Evolutionary conservation across 2,113 vertebrate genomes (phyloP).

Genomic region (Hippocampus comes): DNA sequence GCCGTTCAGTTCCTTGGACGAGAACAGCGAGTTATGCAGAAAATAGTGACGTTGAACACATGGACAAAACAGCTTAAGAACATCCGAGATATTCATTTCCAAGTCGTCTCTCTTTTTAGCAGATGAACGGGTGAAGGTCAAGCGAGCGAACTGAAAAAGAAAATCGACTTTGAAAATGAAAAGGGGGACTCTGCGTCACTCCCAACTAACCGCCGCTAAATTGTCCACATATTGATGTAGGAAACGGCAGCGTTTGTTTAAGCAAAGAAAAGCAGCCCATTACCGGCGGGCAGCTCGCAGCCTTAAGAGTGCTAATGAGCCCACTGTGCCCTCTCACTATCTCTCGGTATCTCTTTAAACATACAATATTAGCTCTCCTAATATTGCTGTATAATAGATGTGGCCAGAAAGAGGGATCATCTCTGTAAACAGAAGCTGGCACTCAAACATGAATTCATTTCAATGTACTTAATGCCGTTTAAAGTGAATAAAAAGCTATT

Average conservation of each 20-base stretch:
- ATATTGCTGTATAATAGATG: constrained; percentile 21
- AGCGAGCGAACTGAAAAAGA: not conserved
- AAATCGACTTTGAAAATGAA: constrained; percentile 1
- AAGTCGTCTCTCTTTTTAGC: not conserved
- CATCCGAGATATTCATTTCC: not conserved
- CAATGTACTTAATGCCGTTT: constrained; percentile 13
- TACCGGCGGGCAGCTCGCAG: constrained; percentile 41
- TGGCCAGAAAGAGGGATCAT: constrained; percentile 34
- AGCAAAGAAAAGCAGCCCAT: constrained; percentile 38
- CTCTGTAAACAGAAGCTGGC: constrained; percentile 41
- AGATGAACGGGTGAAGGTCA: constrained; percentile 2
- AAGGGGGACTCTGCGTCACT: constrained; percentile 8
- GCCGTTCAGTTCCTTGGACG: no score
- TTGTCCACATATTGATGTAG: constrained; percentile 36
- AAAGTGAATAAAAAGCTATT: constrained; percentile 1
- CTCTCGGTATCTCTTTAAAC: constrained; percentile 55
- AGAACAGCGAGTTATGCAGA: no score
- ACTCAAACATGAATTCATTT: constrained; percentile 23
- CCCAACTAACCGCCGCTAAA: constrained; percentile 25
- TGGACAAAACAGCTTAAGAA: not conserved
- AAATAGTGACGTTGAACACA: no score
- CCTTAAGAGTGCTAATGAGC: constrained; percentile 53
- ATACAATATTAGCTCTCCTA: constrained; percentile 58
- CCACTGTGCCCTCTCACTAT: constrained; percentile 39
- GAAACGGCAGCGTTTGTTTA: constrained; percentile 39